Base-by-base conservation (phyloP, 2,797 vertebrate genomes). In the Enteromius afrohamiltoni region DNA sequence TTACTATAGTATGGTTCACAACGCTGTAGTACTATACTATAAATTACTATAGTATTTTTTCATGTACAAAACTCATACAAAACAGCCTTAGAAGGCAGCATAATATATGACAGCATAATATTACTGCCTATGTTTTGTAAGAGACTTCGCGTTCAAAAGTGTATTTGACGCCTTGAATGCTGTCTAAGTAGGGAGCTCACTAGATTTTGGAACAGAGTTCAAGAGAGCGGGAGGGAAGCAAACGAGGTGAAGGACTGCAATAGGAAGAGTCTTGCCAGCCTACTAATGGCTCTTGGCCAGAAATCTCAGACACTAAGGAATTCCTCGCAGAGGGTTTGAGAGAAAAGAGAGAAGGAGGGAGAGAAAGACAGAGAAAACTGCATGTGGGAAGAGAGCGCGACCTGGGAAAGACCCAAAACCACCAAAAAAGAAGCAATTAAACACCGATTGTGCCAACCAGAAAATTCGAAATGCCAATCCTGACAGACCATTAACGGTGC, bases 261-360 rank as follows among this genome's bases (percentile, higher is more conserved):
- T 90, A 94, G 93, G 93, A 94, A 94, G 91, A 90, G 88, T 91
- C 91, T 93, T 89, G 91, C 91, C 60, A 84, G 91, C 91, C 91
- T 92, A 90, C 88, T 5, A 69, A 91, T 94, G 93, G 92, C 91
- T 90, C 88, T 77, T 84, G 89, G 93, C 92, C 93, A 95, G 87
- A 90, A 84, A 85, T 89, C 92, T 94, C 93, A 93, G 93, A 95
- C 92, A 88, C 90, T 87, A 88, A 93, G 91, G 91, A 95, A 94
- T 94, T 94, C 91, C 90, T 92, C 89, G 88, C 90, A 89, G 90
- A 92, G 91, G 86, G 87, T 87, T 89, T 85, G 89, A 11, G 40
- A 42, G 40, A 88, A 90, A 85, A 64, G 60, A 64, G 60, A 17
- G 88, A 86, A 83, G 81, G 86, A 83, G 85, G 88, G 83, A 88